phyloP scores from a whole-genome alignment of 2,113 vertebrate genomes.

The Tamias sibiricus region DNA sequence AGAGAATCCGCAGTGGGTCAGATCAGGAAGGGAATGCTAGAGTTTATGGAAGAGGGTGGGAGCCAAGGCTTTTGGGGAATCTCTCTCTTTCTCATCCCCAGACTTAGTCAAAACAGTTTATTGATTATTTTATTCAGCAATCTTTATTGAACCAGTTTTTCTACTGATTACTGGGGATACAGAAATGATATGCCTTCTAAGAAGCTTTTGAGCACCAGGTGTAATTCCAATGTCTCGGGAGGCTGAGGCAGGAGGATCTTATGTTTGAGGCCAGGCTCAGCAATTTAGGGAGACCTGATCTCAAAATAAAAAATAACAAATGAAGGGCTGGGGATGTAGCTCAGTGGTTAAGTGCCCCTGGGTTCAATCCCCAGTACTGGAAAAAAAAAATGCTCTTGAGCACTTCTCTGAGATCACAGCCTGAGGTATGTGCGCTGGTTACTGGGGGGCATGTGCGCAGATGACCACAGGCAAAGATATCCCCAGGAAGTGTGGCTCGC shows the following conservation, averaged over 20 bases:
- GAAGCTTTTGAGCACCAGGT: background rate
- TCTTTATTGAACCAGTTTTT: background rate
- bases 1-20: background rate
- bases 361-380: too few species aligned
- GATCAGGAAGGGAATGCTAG: background rate
- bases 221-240: too few species aligned
- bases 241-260: too few species aligned
- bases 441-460: background rate
- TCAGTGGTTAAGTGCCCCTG: too few species aligned
- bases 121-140: background rate
- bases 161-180: background rate
- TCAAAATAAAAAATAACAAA: too few species aligned
- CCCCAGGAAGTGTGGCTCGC: background rate
- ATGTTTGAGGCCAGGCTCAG: too few species aligned
- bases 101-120: background rate
- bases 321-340: too few species aligned
- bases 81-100: background rate
- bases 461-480: background rate
- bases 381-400: background rate
- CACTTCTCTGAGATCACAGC: background rate
- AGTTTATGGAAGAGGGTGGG: background rate
- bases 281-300: too few species aligned
- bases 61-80: background rate
- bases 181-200: background rate
- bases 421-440: background rate